phyloP scores from a whole-genome alignment of 2,888 invertebrate species.

The Cataglyphis cursor region DNA sequence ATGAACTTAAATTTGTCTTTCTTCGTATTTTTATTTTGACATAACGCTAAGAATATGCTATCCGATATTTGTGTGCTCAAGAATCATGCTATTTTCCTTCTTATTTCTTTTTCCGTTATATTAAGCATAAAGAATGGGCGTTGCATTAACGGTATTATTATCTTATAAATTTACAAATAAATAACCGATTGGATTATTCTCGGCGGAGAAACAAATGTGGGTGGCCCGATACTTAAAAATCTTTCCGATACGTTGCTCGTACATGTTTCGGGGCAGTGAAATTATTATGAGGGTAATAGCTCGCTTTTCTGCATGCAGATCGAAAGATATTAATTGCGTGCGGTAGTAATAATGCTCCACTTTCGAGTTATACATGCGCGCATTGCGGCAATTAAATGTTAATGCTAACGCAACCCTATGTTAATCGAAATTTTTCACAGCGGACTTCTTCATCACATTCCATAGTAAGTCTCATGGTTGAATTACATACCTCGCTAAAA shows the following conservation, averaged over 20 bases:
- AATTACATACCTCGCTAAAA: conserved; percentile 4
- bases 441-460: conserved; percentile 1
- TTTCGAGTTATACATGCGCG: conserved; percentile 50
- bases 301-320: conserved; percentile 52
- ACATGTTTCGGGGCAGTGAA: conserved; percentile 18
- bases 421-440: conserved; percentile 44
- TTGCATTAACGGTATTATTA: not conserved
- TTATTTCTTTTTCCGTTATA: not conserved
- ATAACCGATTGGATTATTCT: not conserved
- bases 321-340: conserved; percentile 57
- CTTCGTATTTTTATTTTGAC: not conserved
- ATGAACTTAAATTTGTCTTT: not conserved
- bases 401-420: conserved; percentile 41
- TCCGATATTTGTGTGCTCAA: not conserved
- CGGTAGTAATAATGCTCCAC: conserved; percentile 47
- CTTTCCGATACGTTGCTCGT: not conserved
- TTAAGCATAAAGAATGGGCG: not conserved
- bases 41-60: not conserved
- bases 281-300: conserved; percentile 37
- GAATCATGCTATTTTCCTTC: not conserved
- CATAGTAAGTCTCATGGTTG: not conserved
- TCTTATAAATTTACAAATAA: not conserved
- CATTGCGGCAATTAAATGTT: conserved; percentile 55
- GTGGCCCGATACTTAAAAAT: conserved; percentile 26
- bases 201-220: not conserved